Percentiles rank a stretch among this genome's conserved stretches.
Conservation (phyloP, 1,140 invertebrate species). For the Macrobrachium rosenbergii region DNA sequence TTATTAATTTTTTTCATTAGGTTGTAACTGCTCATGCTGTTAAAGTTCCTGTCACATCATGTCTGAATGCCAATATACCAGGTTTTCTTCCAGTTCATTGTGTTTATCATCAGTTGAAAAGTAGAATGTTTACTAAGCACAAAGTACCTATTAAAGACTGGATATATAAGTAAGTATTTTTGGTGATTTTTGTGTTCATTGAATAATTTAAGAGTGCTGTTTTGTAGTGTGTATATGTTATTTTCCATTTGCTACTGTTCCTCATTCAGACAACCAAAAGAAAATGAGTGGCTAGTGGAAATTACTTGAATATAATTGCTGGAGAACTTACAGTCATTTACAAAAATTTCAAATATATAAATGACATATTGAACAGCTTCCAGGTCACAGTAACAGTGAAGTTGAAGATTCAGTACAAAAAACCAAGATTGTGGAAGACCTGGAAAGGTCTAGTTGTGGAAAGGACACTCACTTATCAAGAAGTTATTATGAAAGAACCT, state of each 20-base stretch:
- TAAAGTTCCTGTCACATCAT: constrained; percentile 92
- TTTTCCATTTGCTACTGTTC: background rate
- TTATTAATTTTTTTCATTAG: constrained; percentile 70
- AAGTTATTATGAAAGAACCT: no score
- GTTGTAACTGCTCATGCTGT: constrained; percentile 96
- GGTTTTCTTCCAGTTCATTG: constrained; percentile 98
- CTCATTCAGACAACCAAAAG: no score
- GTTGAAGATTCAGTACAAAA: no score
- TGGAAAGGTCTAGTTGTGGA: no score
- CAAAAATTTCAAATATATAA: no score
- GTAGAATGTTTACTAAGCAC: constrained; percentile 95
- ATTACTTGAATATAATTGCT: no score
- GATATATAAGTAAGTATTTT: constrained; percentile 81
- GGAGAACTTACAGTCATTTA: no score
- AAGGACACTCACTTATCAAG: no score
- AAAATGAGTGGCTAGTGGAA: no score
- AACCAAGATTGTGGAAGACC: no score
- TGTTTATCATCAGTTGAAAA: constrained; percentile 95
- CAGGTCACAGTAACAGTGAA: no score
- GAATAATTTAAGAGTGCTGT: background rate
- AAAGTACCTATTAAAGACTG: constrained; percentile 94
- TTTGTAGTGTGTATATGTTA: background rate
- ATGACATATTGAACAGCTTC: no score
- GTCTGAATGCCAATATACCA: constrained; percentile 87
- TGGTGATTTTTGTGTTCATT: constrained; percentile 49